These are phyloP conservation scores for Marmota monax DNA, from an alignment of 2,113 vertebrate genomes.

Conservation along the genomic window DNA sequence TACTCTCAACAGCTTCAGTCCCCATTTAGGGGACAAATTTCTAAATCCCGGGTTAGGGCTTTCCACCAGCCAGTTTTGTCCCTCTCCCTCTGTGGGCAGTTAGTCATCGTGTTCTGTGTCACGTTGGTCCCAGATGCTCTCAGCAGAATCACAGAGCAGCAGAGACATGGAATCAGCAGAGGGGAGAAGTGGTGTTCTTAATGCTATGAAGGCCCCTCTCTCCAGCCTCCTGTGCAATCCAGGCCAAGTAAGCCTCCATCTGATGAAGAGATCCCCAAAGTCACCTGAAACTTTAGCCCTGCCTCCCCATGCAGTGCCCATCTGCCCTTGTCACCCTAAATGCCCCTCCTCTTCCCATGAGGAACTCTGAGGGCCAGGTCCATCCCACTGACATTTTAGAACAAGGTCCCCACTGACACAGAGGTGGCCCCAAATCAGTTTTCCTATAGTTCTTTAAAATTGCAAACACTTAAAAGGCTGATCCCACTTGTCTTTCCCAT, in stretches of 20 bases:
- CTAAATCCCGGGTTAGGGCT: background rate
- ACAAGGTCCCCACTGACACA: background rate
- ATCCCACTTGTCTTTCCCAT: background rate
- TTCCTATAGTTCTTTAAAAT: background rate
- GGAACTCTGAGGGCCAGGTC: background rate
- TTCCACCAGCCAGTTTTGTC: background rate
- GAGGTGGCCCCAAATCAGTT: background rate
- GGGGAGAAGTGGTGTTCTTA: accelerated
- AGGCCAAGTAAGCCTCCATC: background rate
- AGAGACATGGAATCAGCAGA: accelerated
- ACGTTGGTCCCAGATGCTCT: background rate
- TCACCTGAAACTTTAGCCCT: background rate
- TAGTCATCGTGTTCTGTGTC: background rate
- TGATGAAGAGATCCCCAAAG: background rate
- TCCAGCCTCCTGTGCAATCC: background rate
- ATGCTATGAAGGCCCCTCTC: accelerated
- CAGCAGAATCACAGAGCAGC: accelerated
- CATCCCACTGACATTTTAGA: background rate
- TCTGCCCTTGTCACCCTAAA: accelerated
- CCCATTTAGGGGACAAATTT: background rate
- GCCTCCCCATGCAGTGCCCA: background rate
- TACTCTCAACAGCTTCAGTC: background rate
- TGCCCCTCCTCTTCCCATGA: background rate
- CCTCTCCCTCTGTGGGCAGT: background rate
- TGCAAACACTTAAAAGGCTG: background rate